Evolutionary conservation across 2,888 invertebrate species (phyloP), one percentile per base, ranked within the genome.

Genomic region (Pyrrhia umbra): DNA sequence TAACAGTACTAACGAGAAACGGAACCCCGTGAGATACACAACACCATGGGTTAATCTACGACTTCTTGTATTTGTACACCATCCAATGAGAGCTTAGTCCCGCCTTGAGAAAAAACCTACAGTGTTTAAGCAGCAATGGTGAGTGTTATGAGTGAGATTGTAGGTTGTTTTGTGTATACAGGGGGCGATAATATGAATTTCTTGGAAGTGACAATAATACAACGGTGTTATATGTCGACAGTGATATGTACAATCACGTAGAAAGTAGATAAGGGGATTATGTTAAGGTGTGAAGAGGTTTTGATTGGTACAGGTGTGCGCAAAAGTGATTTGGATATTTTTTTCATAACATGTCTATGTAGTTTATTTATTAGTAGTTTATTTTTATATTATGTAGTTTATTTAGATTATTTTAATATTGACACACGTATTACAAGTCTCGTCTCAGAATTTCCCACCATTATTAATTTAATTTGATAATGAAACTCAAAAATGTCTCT

Each of bases 1-100:
- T 76, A 80, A 74, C 70, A 59, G 73, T 70, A 63, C 47, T 75
- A 74, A 78, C 68, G 50, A 78, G 81, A 78, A 81, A 82, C 62
- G 70, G 72, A 80, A 80, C 66, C 63, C 66, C 80, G 72, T 81
- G 81, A 64, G 79, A 80, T 50, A 61, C 50, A 51, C 37, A 46
- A 45, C 63, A 72, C 56, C 49, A 51, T 20, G 34, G 49, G 21
- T 46, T 40, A 40, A 58, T 0, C 2, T 25, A 23, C 25, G 21
- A 51, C 30, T 23, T 49, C 49, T 60, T 43, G 6, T 16, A n/a
- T 0, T 5, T 1, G 34, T 40, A 43, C 40, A 9, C 1, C 13
- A 43, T 69, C 49, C 61, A 80, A 68, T 63, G 73, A 45, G 10
- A 15, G 18, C 39, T 55, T 9, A 2, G 20, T 59, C 3, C 5